These are phyloP conservation scores for Philotrypesis tridentata DNA, from an alignment of 1,140 invertebrate genomes.

Conservation along the genomic window DNA sequence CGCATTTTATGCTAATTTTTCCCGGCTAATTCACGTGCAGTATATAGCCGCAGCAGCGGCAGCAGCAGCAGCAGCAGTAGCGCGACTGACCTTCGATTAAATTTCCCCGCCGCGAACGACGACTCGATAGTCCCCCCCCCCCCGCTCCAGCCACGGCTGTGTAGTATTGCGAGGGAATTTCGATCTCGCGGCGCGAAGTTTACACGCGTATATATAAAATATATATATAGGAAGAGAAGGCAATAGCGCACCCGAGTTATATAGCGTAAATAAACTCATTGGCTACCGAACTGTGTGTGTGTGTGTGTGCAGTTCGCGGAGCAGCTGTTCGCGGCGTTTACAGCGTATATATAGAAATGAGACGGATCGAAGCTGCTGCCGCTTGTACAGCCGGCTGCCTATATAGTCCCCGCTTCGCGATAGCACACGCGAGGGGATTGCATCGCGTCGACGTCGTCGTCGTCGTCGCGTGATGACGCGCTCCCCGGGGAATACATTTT, in stretches of 20 bases:
- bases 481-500: slow-evolving; percentile 9
- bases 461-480: slow-evolving; percentile 20
- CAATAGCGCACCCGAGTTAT: neutral
- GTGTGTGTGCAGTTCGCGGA: too few relatives aligned
- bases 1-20: slow-evolving; percentile 51
- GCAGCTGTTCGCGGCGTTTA: slow-evolving; percentile 6
- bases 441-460: neutral
- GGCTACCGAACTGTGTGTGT: too few relatives aligned
- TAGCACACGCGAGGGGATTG: slow-evolving; percentile 34
- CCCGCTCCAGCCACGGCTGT: neutral
- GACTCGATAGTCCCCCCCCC: too few relatives aligned
- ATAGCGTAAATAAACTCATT: slow-evolving; percentile 40
- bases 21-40: neutral
- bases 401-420: slow-evolving; percentile 32
- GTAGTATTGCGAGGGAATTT: neutral
- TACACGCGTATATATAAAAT: too few relatives aligned
- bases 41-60: too few relatives aligned
- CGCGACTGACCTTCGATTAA: too few relatives aligned
- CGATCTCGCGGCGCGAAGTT: too few relatives aligned
- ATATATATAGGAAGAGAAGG: too few relatives aligned
- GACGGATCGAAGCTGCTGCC: slow-evolving; percentile 35
- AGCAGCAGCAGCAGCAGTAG: too few relatives aligned
- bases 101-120: too few relatives aligned
- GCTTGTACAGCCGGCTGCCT: too few relatives aligned
- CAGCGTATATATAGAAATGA: slow-evolving; percentile 36